Percentiles rank a stretch among this genome's conserved stretches.
Evolutionary conservation across 2,113 vertebrate species (phyloP).

Genomic region (Phylloscopus trochiloides): DNA sequence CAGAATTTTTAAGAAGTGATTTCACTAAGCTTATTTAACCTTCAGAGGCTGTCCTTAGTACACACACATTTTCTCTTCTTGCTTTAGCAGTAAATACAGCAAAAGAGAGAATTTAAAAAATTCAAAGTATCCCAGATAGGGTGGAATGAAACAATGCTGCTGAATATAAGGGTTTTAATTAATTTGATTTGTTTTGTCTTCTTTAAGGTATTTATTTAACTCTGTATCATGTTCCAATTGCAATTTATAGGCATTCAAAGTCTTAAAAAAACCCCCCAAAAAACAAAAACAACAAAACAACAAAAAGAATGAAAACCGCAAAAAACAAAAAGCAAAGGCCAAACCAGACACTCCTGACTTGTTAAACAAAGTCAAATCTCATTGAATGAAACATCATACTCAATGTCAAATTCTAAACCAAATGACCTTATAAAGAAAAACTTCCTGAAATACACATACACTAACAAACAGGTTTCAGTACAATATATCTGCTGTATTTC

Average conservation of each 20-base stretch:
- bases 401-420: neutral
- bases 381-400: neutral
- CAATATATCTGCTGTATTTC: neutral
- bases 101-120: neutral
- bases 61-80: neutral
- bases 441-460: neutral
- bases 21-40: neutral
- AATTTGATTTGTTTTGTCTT: neutral
- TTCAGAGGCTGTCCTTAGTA: neutral
- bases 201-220: neutral
- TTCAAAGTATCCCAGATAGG: neutral
- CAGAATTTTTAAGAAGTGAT: neutral
- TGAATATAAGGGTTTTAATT: neutral
- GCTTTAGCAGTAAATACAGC: neutral
- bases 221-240: neutral
- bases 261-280: neutral
- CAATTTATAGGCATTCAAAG: neutral
- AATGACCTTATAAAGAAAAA: neutral
- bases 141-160: neutral
- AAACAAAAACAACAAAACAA: neutral
- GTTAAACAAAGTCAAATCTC: neutral
- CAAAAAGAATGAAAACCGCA: neutral
- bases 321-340: no score
- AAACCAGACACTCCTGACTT: neutral
- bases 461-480: neutral